Evolutionary conservation across 2,888 invertebrate genomes (phyloP).

Genomic region (Volucella bombylans): DNA sequence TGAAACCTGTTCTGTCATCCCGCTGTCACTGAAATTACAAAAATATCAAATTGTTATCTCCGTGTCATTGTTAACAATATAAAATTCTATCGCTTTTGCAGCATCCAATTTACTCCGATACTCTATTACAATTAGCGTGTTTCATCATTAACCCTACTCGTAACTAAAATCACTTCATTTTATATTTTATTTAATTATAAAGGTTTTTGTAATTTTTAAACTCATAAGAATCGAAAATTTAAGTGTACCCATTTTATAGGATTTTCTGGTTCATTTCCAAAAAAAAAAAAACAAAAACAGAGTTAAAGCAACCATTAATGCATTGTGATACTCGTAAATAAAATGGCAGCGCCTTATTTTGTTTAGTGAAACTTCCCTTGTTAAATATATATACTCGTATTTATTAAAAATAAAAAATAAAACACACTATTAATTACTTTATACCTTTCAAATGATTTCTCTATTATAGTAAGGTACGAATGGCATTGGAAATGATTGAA

Average conservation of each 20-base stretch:
- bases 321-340: background rate
- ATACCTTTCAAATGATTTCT: slow-evolving; percentile 40
- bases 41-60: no score
- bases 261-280: background rate
- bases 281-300: background rate
- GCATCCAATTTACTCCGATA: no score
- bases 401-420: background rate
- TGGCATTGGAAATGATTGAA: slow-evolving; percentile 75
- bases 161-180: no score
- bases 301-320: background rate
- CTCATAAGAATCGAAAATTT: background rate
- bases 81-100: no score
- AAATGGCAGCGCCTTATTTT: background rate
- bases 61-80: no score
- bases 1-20: no score
- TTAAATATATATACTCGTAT: background rate
- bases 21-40: no score
- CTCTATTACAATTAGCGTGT: no score
- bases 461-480: slow-evolving; percentile 75
- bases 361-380: background rate
- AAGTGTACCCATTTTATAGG: background rate
- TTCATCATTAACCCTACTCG: no score
- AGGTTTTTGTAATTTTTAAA: slow-evolving; percentile 5
- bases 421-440: background rate
- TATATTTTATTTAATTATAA: no score